Evolutionary conservation across 2,888 invertebrate genomes (phyloP).

Genomic region (Mimas tiliae): DNA sequence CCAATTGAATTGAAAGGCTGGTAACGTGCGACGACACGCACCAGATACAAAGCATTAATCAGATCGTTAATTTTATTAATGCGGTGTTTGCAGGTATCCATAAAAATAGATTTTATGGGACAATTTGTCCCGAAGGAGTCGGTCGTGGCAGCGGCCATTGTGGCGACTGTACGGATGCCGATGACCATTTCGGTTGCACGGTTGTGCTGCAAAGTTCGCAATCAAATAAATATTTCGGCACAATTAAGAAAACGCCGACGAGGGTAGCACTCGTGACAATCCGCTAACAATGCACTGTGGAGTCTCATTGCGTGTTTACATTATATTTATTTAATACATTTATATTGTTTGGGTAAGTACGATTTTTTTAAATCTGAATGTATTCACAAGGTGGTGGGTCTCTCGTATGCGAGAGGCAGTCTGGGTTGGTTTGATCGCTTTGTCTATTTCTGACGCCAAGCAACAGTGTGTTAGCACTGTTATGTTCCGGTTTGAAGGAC

Average conservation of each 20-base stretch:
- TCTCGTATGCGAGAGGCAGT: no score
- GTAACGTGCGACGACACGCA: conserved; percentile 23
- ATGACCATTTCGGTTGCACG: conserved; percentile 83
- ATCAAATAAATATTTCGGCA: conserved; percentile 86
- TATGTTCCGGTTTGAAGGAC: no score
- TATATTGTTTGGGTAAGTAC: no score
- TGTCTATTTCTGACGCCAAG: no score
- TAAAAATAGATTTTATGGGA: conserved; percentile 59
- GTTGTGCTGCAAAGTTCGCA: conserved; percentile 79
- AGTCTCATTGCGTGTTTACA: conserved; percentile 41
- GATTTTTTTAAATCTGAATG: no score
- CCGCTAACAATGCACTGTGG: conserved; percentile 61
- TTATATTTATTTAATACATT: conserved; percentile 22
- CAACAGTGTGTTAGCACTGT: no score
- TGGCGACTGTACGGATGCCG: conserved; percentile 73
- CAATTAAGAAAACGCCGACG: conserved; percentile 84
- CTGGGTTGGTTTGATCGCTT: no score
- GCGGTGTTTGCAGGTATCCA: conserved; percentile 35
- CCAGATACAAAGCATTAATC: conserved; percentile 29
- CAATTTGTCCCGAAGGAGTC: conserved; percentile 56
- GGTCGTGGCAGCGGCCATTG: conserved; percentile 65
- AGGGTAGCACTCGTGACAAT: conserved; percentile 83
- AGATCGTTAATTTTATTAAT: conserved; percentile 37
- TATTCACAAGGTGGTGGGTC: no score
- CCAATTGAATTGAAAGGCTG: conserved; percentile 14